Evolutionary conservation across 2,888 invertebrate genomes (phyloP), one percentile per base, ranked within the genome.

Genomic region (Cyaniris semiargus): DNA sequence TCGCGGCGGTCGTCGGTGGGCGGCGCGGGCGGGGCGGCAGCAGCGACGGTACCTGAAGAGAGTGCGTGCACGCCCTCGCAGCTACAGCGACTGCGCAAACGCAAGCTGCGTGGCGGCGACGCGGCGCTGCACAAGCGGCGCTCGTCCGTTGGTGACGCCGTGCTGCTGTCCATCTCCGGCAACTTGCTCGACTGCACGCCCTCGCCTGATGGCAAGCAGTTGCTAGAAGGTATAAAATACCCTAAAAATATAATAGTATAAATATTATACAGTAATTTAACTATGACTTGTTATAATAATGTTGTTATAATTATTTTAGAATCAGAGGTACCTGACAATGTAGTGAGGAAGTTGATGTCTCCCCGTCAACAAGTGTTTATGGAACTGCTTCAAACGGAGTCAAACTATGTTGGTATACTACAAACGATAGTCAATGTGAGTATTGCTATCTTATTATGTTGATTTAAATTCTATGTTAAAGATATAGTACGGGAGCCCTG

Each of bases 381-480:
- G 92, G 99, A 99, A 92, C 95, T 99, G 84, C 95, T 98, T 80
- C 98, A 98, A 90, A 99, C 99, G 0, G 99, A 99, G 91, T 97
- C 97, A 79, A 99, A 99, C 95, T 99, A 99, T 90, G 98, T 99
- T 79, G 97, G 97, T 80, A 98, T 99, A 86, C 95, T 99, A 83
- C 96, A 97, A 84, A 98, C 98, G 60, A 98, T 99, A 85, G 96
- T 98, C 87, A 97, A 96, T 89, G 99, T 98, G 91, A 87, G 91
- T 84, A 80, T 75, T 18, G 34, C n/a, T 13, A 60, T 13, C 3
- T 23, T 60, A 13, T 44, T 13, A 23, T 7, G 13, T 60, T 23
- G 10, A 27, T 66, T 10, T 27, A 66, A 5, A 70, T 70, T 70
- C 44, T 44, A 13, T 10, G 44, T 44, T 44, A 70, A 6, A 18